Evolutionary conservation across 2,888 invertebrate species (phyloP).

Genomic region (Drosophila gaucha): DNA sequence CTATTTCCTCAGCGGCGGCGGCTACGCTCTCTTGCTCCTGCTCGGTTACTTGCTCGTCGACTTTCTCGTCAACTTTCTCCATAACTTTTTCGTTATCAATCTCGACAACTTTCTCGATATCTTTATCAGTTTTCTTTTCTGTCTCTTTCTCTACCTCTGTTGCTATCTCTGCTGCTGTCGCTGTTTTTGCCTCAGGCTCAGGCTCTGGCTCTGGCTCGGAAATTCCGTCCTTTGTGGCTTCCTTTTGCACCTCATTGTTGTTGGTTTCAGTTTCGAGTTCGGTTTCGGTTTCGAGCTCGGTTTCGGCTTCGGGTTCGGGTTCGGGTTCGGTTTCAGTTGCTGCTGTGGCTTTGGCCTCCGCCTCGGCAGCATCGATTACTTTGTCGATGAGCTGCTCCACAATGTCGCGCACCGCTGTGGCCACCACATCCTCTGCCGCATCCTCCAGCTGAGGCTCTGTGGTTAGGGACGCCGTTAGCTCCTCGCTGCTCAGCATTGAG

Average conservation of each 20-base stretch:
- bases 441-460: slow-evolving; percentile 40
- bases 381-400: slow-evolving; percentile 83
- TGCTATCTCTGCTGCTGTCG: neutral
- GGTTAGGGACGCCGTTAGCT: slow-evolving; percentile 58
- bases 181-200: neutral
- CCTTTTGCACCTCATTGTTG: slow-evolving; percentile 29
- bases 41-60: slow-evolving; percentile 4
- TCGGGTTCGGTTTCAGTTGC: slow-evolving; percentile 42
- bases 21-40: slow-evolving; percentile 42
- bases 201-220: neutral
- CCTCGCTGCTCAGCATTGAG: slow-evolving; percentile 68
- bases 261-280: slow-evolving; percentile 19
- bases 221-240: slow-evolving; percentile 6
- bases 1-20: slow-evolving; percentile 69
- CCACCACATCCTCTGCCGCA: slow-evolving; percentile 52
- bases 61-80: neutral
- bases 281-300: neutral
- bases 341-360: slow-evolving; percentile 36
- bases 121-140: too few species aligned
- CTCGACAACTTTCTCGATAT: neutral
- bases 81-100: too few species aligned
- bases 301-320: slow-evolving; percentile 31
- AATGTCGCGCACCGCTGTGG: slow-evolving; percentile 79
- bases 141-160: neutral
- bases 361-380: slow-evolving; percentile 73